Evolutionary conservation across 2,888 invertebrate genomes (phyloP).

Genomic region (Pseudococcus viburni): DNA sequence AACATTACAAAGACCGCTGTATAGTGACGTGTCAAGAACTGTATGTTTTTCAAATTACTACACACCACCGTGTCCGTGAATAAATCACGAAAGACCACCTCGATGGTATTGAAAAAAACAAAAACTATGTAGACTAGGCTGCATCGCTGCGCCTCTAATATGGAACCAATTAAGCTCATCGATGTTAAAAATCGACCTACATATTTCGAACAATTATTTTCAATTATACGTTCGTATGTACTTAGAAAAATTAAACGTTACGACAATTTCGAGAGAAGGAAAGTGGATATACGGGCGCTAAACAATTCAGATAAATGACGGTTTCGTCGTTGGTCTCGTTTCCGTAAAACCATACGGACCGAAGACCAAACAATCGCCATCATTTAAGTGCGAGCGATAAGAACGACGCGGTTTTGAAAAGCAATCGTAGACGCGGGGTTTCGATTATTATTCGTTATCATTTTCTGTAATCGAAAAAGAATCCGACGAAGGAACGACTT

Average conservation of each 20-base stretch:
- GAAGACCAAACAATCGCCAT: constrained; percentile 10
- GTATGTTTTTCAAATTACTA: constrained; percentile 37
- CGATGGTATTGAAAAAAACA: neutral
- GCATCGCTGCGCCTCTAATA: neutral
- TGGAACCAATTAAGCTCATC: constrained; percentile 32
- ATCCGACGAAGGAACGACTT: neutral
- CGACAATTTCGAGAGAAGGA: neutral
- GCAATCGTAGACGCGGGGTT: neutral
- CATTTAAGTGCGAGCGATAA: constrained; percentile 1
- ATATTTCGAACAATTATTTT: constrained; percentile 29
- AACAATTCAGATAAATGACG: constrained; percentile 41
- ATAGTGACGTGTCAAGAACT: constrained; percentile 23
- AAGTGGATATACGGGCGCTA: constrained; percentile 35
- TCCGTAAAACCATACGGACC: no score
- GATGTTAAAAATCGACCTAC: constrained; percentile 46
- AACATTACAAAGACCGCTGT: constrained; percentile 35
- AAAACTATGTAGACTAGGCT: neutral
- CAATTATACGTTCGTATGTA: constrained; percentile 23
- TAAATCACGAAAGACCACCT: constrained; percentile 27
- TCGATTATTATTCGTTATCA: constrained; percentile 18
- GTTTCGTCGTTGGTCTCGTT: neutral
- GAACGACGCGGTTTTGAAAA: neutral
- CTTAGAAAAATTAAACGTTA: constrained; percentile 3
- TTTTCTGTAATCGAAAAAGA: neutral
- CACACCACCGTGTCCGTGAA: constrained; percentile 30